Evolutionary conservation across 92 coral and sea anemone genomes (phyloP), one percentile per base, ranked within the genome.

Genomic region (Phenganax stokvisi): DNA sequence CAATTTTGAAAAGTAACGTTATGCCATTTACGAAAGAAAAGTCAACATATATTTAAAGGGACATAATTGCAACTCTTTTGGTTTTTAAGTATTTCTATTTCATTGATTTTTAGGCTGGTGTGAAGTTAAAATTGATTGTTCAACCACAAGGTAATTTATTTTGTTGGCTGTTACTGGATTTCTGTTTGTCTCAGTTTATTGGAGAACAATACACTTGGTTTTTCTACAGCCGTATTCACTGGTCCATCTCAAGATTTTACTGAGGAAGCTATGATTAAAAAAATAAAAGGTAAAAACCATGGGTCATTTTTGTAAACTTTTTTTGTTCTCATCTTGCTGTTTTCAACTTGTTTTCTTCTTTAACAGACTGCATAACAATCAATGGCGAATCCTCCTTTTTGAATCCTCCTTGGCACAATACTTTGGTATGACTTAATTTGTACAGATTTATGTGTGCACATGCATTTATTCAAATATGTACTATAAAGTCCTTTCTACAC

Each of bases 121-220:
- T 80, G 80, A 72, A 86, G 80, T 86, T 79, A 27, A 91, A 92
- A 72, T 72, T 91, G 31, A 79, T 87, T 53, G 31, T 88, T 81
- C 97, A 91, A 69, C 89, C 97, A 25, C 97, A 93, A 88, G 97
- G 97, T 93, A 0, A 30, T 69, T 25, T 25, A 54, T 44, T 17
- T 65, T 17, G 6, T 7, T 65, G 25, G 71, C 25, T 65, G 15
- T 5, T 1, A 1, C 27, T 11, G 71, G 15, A 11, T 17, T 65
- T 9, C 15, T 65, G 5, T 6, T 15, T 10, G 10, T 11, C 11
- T 28, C 28, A 44, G 28, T 17, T 17, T 2, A 28, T 9, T 17
- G n/a, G 15, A 11, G 31, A 17, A 11, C 8, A 17, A 17, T 9
- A 1, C 56, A n/a, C 47, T 72, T 72, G 25, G 0, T 54, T 72